These are phyloP conservation scores for Epinephelus awoara DNA, from an alignment of 2,797 vertebrate species.

Conservation along the genomic window DNA sequence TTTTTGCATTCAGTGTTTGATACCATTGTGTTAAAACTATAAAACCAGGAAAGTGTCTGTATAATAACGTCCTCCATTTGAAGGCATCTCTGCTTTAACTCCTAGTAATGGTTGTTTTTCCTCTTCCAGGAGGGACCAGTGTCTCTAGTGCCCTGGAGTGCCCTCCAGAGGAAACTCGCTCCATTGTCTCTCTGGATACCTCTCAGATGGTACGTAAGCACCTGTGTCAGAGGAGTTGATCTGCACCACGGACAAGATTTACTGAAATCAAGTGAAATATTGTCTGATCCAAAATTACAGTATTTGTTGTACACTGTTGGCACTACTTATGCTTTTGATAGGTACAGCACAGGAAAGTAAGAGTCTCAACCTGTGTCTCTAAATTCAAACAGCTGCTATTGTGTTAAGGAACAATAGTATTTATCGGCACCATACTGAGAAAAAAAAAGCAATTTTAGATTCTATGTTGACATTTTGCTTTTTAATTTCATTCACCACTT, in stretches of 20 bases:
- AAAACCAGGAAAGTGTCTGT: background rate
- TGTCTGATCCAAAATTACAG: background rate
- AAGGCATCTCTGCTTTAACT: background rate
- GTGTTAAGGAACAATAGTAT: too few species aligned
- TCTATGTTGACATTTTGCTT: background rate
- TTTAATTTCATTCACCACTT: background rate
- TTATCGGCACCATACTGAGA: too few species aligned
- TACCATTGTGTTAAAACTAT: background rate
- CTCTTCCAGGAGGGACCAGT: slow-evolving; percentile 93
- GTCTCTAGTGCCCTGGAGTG: slow-evolving; percentile 96
- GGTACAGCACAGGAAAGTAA: too few species aligned
- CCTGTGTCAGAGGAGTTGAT: slow-evolving; percentile 12
- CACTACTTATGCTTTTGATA: too few species aligned
- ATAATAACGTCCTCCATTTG: background rate
- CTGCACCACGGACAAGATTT: slow-evolving; percentile 4
- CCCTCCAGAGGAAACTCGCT: slow-evolving; percentile 94
- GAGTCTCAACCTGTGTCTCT: too few species aligned
- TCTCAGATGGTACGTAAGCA: slow-evolving; percentile 94
- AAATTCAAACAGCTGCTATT: too few species aligned
- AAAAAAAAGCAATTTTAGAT: too few species aligned
- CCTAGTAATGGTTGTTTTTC: slow-evolving; percentile 9
- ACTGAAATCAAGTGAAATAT: background rate
- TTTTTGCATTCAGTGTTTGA: background rate
- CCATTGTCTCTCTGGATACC: slow-evolving; percentile 96
- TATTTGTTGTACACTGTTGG: too few species aligned